Percentiles rank a stretch among this genome's conserved stretches.
These are phyloP conservation scores for Neodon shergylaensis DNA, from an alignment of 2,113 vertebrate genomes.

Conservation along the genomic window DNA sequence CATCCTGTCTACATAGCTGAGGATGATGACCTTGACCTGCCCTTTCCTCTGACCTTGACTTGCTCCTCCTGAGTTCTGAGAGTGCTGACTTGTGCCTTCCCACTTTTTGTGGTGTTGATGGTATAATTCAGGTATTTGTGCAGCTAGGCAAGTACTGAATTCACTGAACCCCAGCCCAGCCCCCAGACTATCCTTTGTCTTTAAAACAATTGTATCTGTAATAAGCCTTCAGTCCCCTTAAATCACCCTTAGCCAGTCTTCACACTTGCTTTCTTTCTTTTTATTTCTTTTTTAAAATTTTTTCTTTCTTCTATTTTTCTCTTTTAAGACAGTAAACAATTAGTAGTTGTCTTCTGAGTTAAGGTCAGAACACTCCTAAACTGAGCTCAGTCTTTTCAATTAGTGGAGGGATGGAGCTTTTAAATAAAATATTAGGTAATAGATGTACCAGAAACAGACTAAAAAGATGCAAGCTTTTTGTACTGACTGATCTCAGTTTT, in stretches of 20 bases:
- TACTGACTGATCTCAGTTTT: conserved; percentile 74
- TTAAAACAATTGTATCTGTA: background rate
- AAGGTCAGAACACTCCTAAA: conserved; percentile 23
- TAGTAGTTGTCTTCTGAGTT: background rate
- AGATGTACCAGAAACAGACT: conserved; percentile 57
- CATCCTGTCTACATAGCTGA: background rate
- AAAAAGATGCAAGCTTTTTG: conserved; percentile 70
- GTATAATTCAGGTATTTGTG: background rate
- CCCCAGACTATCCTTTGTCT: background rate
- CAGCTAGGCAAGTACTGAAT: background rate
- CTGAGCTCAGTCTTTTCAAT: conserved; percentile 61
- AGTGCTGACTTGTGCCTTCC: too few relatives aligned
- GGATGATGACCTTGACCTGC: background rate
- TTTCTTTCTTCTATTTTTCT: background rate
- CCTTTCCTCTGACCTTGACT: background rate
- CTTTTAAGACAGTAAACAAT: background rate
- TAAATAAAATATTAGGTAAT: conserved; percentile 76
- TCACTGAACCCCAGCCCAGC: background rate
- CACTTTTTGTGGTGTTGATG: background rate
- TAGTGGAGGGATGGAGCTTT: conserved; percentile 33
- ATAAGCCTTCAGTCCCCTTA: background rate
- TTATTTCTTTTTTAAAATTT: background rate
- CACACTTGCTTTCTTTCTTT: background rate
- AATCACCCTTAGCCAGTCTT: background rate
- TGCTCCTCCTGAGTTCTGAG: too few relatives aligned